phyloP scores from a whole-genome alignment of 2,888 invertebrate species.

The Nephrotoma flavescens region DNA sequence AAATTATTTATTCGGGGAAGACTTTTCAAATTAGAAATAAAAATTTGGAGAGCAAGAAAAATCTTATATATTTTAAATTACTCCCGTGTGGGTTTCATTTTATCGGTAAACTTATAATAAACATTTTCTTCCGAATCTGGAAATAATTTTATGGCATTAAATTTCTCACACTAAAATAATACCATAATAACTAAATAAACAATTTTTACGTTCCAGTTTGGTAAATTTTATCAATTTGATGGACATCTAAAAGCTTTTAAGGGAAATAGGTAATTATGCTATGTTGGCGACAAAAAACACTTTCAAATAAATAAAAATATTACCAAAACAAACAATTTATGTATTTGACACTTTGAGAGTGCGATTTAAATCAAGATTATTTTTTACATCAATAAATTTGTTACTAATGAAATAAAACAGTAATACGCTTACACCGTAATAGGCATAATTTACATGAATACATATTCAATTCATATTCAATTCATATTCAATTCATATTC shows the following conservation, averaged over 20 bases:
- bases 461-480: too few species aligned
- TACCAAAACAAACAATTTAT: too few species aligned
- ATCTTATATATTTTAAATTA: background rate
- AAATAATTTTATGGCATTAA: background rate
- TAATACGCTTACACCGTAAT: too few species aligned
- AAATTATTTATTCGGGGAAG: background rate
- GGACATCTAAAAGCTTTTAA: background rate
- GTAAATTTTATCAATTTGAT: background rate
- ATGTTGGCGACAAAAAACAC: background rate
- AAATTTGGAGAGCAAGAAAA: background rate
- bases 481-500: too few species aligned
- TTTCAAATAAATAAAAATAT: too few species aligned
- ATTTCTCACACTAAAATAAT: background rate
- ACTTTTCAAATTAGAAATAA: background rate
- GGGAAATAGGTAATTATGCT: background rate
- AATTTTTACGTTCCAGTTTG: background rate
- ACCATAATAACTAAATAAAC: background rate
- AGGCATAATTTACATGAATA: too few species aligned
- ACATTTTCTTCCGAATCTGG: background rate
- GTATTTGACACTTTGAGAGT: too few species aligned
- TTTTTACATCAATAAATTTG: too few species aligned
- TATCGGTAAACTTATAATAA: background rate
- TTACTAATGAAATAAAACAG: too few species aligned
- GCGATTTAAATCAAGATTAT: too few species aligned
- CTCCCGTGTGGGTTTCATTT: background rate